Evolutionary conservation across 2,797 vertebrate species (phyloP).

Genomic region (Anguilla megastoma): DNA sequence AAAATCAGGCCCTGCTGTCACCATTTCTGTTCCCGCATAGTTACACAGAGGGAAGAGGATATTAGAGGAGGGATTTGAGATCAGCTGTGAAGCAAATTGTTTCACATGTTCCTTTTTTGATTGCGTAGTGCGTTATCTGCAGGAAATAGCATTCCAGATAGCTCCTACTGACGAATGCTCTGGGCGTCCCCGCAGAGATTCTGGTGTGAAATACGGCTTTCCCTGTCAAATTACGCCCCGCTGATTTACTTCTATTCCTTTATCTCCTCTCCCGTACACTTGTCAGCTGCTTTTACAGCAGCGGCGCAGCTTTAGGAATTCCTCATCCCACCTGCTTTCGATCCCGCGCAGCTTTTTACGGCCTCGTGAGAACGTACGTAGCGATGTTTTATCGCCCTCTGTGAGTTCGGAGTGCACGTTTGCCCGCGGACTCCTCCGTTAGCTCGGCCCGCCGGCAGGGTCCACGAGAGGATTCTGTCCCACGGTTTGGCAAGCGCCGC

Average conservation of each 20-base stretch:
- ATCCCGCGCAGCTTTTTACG: constrained; percentile 31
- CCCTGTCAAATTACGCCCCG: constrained; percentile 41
- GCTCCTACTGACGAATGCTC: not conserved
- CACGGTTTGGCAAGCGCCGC: constrained; percentile 14
- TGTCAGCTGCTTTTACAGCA: constrained; percentile 39
- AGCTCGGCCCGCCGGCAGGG: not conserved
- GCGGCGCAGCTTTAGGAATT: constrained; percentile 24
- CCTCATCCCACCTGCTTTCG: constrained; percentile 42
- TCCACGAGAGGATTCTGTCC: not conserved
- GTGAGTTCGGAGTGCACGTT: not conserved
- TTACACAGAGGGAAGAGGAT: not conserved
- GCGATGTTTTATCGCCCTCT: not conserved
- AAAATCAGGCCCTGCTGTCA: constrained; percentile 22
- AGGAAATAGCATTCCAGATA: constrained; percentile 38
- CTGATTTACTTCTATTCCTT: constrained; percentile 40
- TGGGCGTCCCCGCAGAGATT: constrained; percentile 10
- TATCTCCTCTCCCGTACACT: constrained; percentile 32
- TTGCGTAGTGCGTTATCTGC: constrained; percentile 31
- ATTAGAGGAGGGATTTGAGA: not conserved
- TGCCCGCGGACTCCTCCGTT: not conserved
- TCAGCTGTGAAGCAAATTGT: not conserved
- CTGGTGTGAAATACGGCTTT: constrained; percentile 37
- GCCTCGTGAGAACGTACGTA: not conserved
- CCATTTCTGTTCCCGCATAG: constrained; percentile 13
- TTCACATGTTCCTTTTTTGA: constrained; percentile 27